Evolutionary conservation across 2,888 invertebrate species (phyloP).

Genomic region (Chrysodeixis includens): DNA sequence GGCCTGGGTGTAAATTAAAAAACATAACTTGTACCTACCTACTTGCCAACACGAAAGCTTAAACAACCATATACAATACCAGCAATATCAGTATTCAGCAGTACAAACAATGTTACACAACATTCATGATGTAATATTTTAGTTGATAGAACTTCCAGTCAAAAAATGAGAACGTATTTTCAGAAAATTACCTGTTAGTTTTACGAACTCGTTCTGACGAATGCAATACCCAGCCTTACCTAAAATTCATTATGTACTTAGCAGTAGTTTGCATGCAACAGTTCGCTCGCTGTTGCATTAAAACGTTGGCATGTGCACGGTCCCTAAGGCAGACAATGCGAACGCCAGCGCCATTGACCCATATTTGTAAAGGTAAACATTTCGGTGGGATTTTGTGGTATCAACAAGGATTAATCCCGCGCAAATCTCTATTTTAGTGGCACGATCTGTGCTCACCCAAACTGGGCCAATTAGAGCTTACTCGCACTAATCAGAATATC

Average conservation of each 20-base stretch:
- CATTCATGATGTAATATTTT: background rate
- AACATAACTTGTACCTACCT: background rate
- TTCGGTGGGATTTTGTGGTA: slow-evolving; percentile 76
- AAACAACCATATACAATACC: background rate
- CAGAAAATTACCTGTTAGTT: slow-evolving; percentile 31
- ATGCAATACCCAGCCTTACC: slow-evolving; percentile 44
- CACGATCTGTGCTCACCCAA: slow-evolving; percentile 78
- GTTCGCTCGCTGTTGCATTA: slow-evolving; percentile 54
- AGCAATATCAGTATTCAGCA: no score
- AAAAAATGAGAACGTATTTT: slow-evolving; percentile 2
- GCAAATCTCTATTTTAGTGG: slow-evolving; percentile 86
- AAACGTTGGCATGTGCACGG: slow-evolving; percentile 45
- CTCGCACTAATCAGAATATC: slow-evolving; percentile 77
- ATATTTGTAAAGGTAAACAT: slow-evolving; percentile 79
- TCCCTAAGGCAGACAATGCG: slow-evolving; percentile 51
- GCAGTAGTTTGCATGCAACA: slow-evolving; percentile 56
- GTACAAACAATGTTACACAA: background rate
- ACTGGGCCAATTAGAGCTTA: slow-evolving; percentile 87
- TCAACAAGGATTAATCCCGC: slow-evolving; percentile 81
- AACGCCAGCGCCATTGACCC: slow-evolving; percentile 65
- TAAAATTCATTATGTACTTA: slow-evolving; percentile 52
- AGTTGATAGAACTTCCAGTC: slow-evolving; percentile 2
- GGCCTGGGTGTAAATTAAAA: background rate
- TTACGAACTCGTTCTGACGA: slow-evolving; percentile 34
- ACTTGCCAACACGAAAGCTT: background rate